phyloP scores from a whole-genome alignment of 1,140 invertebrate genomes.

The Zaprionus africanus region DNA sequence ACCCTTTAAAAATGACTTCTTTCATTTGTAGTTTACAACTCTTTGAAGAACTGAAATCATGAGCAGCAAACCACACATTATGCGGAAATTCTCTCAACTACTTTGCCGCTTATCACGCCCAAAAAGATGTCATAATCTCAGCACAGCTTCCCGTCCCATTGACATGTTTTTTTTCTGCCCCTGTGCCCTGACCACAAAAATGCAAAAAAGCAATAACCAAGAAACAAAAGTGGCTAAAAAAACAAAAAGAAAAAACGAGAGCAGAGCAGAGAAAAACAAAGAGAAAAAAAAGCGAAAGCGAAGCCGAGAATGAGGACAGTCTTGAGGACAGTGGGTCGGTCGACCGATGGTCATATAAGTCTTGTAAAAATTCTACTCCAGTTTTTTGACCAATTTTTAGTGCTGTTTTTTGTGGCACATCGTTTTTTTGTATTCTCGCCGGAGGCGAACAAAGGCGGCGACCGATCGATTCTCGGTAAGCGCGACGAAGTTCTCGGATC shows the following conservation, averaged over 20 bases:
- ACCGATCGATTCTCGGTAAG: slow-evolving; percentile 43
- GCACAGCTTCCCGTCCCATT: not conserved
- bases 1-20: too few species aligned
- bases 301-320: not conserved
- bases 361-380: slow-evolving; percentile 71
- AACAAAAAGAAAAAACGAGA: slow-evolving; percentile 19
- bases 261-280: slow-evolving; percentile 1
- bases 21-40: too few species aligned
- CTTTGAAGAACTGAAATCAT: too few species aligned
- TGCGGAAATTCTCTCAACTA: not conserved
- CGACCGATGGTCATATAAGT: slow-evolving; percentile 46
- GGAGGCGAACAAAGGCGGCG: slow-evolving; percentile 35
- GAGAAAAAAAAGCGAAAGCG: not conserved
- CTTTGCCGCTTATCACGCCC: not conserved
- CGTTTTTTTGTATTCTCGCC: slow-evolving; percentile 38
- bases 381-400: slow-evolving; percentile 84
- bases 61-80: not conserved
- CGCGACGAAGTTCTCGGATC: slow-evolving; percentile 37
- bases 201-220: slow-evolving; percentile 44
- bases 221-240: slow-evolving; percentile 47
- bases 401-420: slow-evolving; percentile 77
- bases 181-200: slow-evolving; percentile 38
- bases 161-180: not conserved
- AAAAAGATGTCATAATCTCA: not conserved
- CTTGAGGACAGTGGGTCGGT: slow-evolving; percentile 19